phyloP scores from a whole-genome alignment of 1,140 invertebrate genomes.

The Drosophila punjabiensis region DNA sequence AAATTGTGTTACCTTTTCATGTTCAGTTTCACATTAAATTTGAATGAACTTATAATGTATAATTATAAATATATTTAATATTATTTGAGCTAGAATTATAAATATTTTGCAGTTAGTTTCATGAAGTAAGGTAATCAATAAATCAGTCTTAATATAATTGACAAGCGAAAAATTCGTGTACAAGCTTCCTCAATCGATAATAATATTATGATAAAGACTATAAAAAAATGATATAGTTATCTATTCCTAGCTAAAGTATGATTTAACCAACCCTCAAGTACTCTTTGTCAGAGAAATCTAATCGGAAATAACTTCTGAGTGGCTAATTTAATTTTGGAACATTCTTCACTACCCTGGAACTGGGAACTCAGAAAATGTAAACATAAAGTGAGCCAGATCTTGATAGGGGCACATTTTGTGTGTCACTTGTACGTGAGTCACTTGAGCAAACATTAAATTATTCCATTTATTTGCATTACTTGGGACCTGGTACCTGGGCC shows the following conservation, averaged over 20 bases:
- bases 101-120: no score
- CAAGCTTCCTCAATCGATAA: conserved; percentile 19
- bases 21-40: no score
- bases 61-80: no score
- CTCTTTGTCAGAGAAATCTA: conserved; percentile 1
- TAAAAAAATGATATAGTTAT: conserved; percentile 14
- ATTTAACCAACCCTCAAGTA: neutral
- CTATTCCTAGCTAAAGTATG: conserved; percentile 1
- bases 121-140: no score
- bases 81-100: no score
- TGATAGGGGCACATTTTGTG: conserved; percentile 9
- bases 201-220: neutral
- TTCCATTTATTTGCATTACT: conserved; percentile 39
- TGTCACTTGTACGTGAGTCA: conserved; percentile 34
- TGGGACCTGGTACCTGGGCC: neutral
- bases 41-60: no score
- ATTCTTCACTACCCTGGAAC: conserved; percentile 3
- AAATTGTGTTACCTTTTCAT: no score
- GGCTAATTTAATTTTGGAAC: conserved; percentile 19
- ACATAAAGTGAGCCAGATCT: conserved; percentile 35
- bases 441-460: conserved; percentile 29
- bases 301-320: conserved; percentile 17
- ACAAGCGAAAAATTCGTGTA: neutral
- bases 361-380: conserved; percentile 11
- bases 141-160: neutral